Conservation (phyloP, 2,113 vertebrate species). For the Equus przewalskii region DNA sequence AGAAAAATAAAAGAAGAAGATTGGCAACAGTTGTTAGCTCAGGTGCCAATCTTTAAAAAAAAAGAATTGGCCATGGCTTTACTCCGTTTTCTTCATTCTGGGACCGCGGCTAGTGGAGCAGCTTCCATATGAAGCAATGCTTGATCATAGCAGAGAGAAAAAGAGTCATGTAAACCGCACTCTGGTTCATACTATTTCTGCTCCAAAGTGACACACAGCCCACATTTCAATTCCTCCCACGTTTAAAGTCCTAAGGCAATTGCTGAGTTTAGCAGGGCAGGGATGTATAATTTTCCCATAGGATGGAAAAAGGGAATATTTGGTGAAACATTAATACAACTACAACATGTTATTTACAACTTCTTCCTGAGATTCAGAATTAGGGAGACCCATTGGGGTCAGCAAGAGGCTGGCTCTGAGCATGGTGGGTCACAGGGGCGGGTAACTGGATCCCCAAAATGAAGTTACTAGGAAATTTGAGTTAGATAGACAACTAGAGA, state of each 20-base stretch:
- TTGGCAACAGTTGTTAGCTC: no score
- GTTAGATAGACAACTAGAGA: background rate
- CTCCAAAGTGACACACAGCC: background rate
- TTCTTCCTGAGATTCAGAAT: background rate
- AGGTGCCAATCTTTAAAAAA: no score
- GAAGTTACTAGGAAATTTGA: background rate
- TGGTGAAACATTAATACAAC: background rate
- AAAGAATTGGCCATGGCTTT: background rate
- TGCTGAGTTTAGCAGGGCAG: background rate
- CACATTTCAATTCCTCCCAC: background rate
- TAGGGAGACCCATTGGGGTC: background rate
- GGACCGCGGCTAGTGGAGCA: background rate
- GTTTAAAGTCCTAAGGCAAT: background rate
- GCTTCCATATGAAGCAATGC: background rate
- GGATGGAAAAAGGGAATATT: background rate
- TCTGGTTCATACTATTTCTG: background rate
- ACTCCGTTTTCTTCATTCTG: background rate
- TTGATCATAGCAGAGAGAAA: background rate
- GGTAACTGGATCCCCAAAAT: background rate
- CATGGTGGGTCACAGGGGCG: background rate
- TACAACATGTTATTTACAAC: background rate
- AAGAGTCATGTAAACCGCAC: background rate
- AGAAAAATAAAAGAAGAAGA: no score
- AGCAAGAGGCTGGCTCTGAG: background rate
- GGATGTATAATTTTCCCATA: background rate